Conservation (phyloP, 2,113 vertebrate genomes). For the Chunga burmeisteri region DNA sequence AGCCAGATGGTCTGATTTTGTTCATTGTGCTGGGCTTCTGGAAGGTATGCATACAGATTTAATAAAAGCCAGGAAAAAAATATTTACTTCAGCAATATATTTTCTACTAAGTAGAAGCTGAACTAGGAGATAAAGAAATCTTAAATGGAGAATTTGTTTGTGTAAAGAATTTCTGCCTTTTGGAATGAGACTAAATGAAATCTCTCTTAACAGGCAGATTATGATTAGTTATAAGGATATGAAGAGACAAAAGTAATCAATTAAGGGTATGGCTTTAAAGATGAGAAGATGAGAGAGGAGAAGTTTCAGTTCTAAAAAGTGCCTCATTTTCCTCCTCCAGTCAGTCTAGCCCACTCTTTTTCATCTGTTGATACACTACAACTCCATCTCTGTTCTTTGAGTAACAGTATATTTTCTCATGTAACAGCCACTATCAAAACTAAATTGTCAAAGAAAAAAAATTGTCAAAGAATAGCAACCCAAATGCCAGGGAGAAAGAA, state of each 20-base stretch:
- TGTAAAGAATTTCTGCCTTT: background rate
- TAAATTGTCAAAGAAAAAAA: background rate
- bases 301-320: background rate
- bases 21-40: background rate
- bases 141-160: background rate
- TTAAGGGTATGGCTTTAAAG: background rate
- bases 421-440: background rate
- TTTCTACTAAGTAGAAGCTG: background rate
- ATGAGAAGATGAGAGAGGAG: background rate
- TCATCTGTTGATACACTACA: background rate
- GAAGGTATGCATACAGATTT: background rate
- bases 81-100: background rate
- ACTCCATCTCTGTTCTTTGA: background rate
- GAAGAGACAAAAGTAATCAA: background rate
- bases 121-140: background rate
- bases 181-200: background rate
- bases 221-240: background rate
- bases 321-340: accelerated
- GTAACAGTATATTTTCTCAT: background rate
- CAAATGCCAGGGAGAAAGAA: background rate
- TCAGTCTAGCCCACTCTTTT: background rate
- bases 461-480: background rate
- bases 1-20: conserved; percentile 3
- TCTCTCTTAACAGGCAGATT: background rate
- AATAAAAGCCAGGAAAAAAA: background rate